Percentiles rank a stretch among this genome's conserved stretches.
Conservation (phyloP, 2,113 vertebrate genomes). For the Brachypteracias leptosomus region DNA sequence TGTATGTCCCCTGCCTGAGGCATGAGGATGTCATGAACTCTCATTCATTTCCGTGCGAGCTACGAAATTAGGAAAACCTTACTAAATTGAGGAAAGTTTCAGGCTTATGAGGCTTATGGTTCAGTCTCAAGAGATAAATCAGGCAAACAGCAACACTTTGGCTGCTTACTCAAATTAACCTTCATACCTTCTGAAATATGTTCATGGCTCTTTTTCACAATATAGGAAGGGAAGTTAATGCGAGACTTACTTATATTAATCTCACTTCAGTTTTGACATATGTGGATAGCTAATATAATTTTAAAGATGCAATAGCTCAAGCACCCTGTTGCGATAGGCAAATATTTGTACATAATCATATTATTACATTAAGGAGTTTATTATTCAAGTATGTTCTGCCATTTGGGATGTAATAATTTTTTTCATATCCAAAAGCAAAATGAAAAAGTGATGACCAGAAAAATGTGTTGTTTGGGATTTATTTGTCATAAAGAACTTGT, state of each 20-base stretch:
- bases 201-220: background rate
- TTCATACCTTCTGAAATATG: constrained; percentile 15
- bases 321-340: background rate
- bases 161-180: constrained; percentile 7
- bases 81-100: background rate
- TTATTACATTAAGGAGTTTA: background rate
- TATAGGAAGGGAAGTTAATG: background rate
- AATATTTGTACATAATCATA: constrained; percentile 11
- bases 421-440: background rate
- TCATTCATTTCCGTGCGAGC: background rate
- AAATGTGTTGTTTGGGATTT: background rate
- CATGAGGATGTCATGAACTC: background rate
- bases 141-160: background rate
- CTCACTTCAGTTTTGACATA: constrained; percentile 10
- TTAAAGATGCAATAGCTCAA: constrained; percentile 22
- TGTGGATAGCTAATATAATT: background rate
- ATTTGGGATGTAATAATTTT: background rate
- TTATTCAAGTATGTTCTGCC: background rate
- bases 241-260: background rate
- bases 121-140: background rate
- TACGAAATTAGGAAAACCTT: background rate
- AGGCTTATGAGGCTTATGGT: background rate
- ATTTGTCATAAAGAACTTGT: background rate
- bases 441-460: background rate
- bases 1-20: background rate